Evolutionary conservation across 2,888 invertebrate species (phyloP), one percentile per base, ranked within the genome.

Genomic region (Platerodrilus igneus): DNA sequence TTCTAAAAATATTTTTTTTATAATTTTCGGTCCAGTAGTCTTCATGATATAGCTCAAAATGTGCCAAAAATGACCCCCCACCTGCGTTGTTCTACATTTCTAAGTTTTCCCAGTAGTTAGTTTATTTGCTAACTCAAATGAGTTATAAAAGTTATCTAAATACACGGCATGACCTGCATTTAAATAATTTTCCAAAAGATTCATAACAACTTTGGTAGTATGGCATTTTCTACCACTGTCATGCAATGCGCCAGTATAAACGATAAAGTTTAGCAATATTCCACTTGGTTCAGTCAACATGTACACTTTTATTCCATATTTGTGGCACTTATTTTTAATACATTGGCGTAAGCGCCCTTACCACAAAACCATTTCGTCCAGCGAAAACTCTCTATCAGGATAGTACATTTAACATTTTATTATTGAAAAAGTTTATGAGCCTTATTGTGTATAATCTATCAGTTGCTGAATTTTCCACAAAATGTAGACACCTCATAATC

Each of bases 361-460:
- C 57, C 58, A 63, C 23, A 62, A 41, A 0, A 62, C 55, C 57
- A 63, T 57, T 29, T 63, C 59, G 40, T 63, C 60, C 9, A 63
- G 23, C 16, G 51, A 53, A 2, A 64, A 37, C 15, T 64, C 32
- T 50, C 57, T 56, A 0, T 50, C 53, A 3, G 61, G 60, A 41
- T 47, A 56, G 39, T 60, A 62, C 18, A 62, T 40, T 15, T 39
- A 39, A 15, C 39, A 23, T 23, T 7, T 33, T 33, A 3, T 33
- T 9, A 6, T 33, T 33, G 4, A 23, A 33, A 23, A 23, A 33
- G n/a, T 23, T 23, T 10, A 37, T 15, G 2, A 30, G 33, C 28
- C 28, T 40, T 37, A 26, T 36, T 45, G 38, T 35, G 11, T 17
- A 20, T 26, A 45, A 29, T 17, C 16, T 50, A 53, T 59, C 68